phyloP scores from a whole-genome alignment of 2,888 invertebrate species.

The Barypeithes pellucidus region DNA sequence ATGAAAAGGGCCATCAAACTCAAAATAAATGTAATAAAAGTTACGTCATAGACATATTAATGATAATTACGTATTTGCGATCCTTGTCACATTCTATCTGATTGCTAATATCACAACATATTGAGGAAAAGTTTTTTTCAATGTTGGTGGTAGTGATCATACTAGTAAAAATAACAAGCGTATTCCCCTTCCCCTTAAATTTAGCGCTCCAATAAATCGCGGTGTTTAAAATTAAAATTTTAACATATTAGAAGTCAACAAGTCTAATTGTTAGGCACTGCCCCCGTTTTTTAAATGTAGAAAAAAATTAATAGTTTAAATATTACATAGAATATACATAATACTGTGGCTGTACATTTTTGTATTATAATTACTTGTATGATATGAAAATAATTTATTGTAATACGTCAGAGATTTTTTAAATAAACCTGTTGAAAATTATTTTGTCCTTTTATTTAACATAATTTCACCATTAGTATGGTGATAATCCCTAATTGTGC shows the following conservation, averaged over 20 bases:
- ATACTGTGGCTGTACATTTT: constrained; percentile 36
- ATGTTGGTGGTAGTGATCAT: too few relatives aligned
- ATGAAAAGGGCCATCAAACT: too few relatives aligned
- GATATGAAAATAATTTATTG: constrained; percentile 30
- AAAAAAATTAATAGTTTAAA: constrained; percentile 15
- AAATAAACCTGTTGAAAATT: constrained; percentile 39
- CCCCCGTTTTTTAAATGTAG: constrained; percentile 27
- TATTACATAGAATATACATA: constrained; percentile 28
- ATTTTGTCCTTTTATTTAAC: constrained; percentile 27
- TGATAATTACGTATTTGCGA: too few relatives aligned
- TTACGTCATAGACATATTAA: too few relatives aligned
- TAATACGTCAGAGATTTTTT: constrained; percentile 26
- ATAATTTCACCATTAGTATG: constrained; percentile 3
- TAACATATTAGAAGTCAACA: constrained; percentile 8
- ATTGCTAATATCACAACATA: too few relatives aligned
- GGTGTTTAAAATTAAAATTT: too few relatives aligned
- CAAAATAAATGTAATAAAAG: too few relatives aligned
- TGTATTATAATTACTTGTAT: constrained; percentile 34
- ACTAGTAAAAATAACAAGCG: too few relatives aligned
- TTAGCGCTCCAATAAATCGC: too few relatives aligned
- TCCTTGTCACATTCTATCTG: too few relatives aligned
- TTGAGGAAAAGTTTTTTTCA: too few relatives aligned
- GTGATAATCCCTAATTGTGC: neutral
- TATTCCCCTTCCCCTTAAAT: too few relatives aligned
- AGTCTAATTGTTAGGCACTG: constrained; percentile 17